phyloP scores from a whole-genome alignment of 2,113 vertebrate genomes.

The Anhinga rufa region DNA sequence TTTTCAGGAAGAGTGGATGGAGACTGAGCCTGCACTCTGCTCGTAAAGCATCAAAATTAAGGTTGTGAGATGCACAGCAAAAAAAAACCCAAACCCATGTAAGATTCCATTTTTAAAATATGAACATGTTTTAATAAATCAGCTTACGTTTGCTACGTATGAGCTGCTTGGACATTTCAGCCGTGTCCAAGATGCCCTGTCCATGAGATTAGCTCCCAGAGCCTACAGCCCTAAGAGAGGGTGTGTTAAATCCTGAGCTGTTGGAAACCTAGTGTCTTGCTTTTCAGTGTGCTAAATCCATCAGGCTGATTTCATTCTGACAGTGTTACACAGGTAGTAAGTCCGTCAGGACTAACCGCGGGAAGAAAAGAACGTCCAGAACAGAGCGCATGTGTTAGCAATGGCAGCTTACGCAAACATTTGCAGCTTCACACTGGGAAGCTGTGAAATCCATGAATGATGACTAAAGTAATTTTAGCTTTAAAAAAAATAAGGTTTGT shows the following conservation, averaged over 20 bases:
- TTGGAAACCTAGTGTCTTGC: neutral
- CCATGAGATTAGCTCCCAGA: neutral
- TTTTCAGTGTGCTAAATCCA: neutral
- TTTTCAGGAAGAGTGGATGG: conserved; percentile 30
- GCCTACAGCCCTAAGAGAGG: neutral
- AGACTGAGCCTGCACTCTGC: conserved; percentile 27
- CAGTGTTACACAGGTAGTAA: neutral
- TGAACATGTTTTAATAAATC: neutral
- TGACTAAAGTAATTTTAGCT: neutral
- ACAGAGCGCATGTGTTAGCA: neutral
- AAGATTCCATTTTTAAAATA: neutral
- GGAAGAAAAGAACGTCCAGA: neutral
- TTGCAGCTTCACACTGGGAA: neutral
- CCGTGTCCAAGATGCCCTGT: neutral
- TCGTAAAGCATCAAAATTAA: neutral
- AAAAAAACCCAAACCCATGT: no score
- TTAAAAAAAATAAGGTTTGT: neutral
- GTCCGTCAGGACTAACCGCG: neutral
- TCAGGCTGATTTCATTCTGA: neutral
- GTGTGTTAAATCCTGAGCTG: neutral
- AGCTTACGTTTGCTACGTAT: neutral
- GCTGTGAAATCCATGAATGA: conserved; percentile 2
- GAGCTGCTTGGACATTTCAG: neutral
- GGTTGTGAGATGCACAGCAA: neutral
- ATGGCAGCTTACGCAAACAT: neutral